Percentiles rank a stretch among this genome's conserved stretches.
phyloP scores from a whole-genome alignment of 2,113 vertebrate species.

The Castor canadensis region DNA sequence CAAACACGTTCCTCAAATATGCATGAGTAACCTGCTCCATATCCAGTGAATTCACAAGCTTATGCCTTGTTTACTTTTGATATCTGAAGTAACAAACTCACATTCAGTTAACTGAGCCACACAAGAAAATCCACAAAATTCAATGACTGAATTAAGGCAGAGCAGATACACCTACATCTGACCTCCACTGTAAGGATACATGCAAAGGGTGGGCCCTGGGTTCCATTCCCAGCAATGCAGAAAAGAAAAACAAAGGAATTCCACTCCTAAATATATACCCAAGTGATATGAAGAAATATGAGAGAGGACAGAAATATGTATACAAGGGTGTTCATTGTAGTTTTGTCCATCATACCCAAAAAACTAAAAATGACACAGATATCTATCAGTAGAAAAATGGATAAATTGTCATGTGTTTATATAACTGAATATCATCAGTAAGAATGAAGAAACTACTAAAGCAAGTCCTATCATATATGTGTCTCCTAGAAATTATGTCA shows the following conservation, averaged over 20 bases:
- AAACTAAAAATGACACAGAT: neutral
- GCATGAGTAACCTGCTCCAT: constrained; percentile 47
- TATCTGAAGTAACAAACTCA: constrained; percentile 45
- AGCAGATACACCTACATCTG: neutral
- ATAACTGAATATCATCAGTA: neutral
- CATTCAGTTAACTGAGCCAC: constrained; percentile 33
- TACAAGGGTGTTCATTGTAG: neutral
- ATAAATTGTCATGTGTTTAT: neutral
- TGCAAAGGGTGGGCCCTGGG: too few relatives aligned
- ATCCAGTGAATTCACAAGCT: constrained; percentile 11
- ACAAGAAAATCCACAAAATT: constrained; percentile 54
- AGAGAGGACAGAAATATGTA: neutral
- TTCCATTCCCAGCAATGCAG: too few relatives aligned
- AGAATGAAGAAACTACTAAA: neutral
- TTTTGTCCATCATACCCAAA: neutral
- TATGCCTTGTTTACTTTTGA: constrained; percentile 48
- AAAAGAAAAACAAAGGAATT: neutral
- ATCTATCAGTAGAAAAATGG: neutral
- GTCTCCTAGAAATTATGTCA: neutral
- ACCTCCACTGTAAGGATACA: neutral
- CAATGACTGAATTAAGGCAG: neutral
- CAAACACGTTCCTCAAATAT: constrained; percentile 55
- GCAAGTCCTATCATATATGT: neutral
- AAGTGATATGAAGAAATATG: constrained; percentile 1
- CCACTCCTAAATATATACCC: neutral